A percentile compares a stretch with the other conserved stretches of the same genome.
Conservation (phyloP, 2,888 invertebrate genomes). For the Caenorhabditis panamensis region DNA sequence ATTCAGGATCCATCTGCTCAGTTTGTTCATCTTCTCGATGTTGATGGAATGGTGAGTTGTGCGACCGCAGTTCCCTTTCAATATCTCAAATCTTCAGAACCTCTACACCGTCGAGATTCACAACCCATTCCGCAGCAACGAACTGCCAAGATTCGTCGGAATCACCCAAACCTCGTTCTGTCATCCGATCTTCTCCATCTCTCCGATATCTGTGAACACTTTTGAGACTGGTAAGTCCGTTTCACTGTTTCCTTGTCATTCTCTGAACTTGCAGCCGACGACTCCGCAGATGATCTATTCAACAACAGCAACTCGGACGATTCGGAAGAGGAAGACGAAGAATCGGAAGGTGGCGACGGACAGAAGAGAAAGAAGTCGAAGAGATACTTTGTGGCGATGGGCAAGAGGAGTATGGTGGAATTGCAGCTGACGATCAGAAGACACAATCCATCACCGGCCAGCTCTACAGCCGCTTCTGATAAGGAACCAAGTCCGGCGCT, state of each 20-base stretch:
- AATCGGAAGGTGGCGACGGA: slow-evolving; percentile 1
- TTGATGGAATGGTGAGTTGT: slow-evolving; percentile 86
- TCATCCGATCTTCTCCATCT: slow-evolving; percentile 55
- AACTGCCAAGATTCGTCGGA: slow-evolving; percentile 58
- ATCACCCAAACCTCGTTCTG: slow-evolving; percentile 69
- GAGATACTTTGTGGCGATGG: slow-evolving; percentile 57
- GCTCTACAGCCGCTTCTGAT: slow-evolving; percentile 4
- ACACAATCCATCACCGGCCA: slow-evolving; percentile 6
- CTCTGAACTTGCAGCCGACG: slow-evolving; percentile 6
- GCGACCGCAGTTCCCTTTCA: background rate
- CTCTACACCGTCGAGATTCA: slow-evolving; percentile 87
- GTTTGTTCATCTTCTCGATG: slow-evolving; percentile 88
- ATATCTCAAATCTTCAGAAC: slow-evolving; percentile 82
- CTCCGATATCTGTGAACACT: slow-evolving; percentile 35
- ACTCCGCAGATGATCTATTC: slow-evolving; percentile 45
- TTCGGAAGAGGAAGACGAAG: slow-evolving; percentile 18
- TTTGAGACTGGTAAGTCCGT: slow-evolving; percentile 31
- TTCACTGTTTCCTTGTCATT: background rate
- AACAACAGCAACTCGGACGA: slow-evolving; percentile 37
- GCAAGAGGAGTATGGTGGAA: slow-evolving; percentile 52
- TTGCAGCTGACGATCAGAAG: slow-evolving; percentile 49
- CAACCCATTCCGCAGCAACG: slow-evolving; percentile 28
- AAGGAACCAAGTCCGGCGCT: slow-evolving; percentile 26
- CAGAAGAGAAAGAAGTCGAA: slow-evolving; percentile 34
- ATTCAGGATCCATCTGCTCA: slow-evolving; percentile 49